Base-by-base conservation (phyloP, 2,113 vertebrate species). In the Reinhardtius hippoglossoides region DNA sequence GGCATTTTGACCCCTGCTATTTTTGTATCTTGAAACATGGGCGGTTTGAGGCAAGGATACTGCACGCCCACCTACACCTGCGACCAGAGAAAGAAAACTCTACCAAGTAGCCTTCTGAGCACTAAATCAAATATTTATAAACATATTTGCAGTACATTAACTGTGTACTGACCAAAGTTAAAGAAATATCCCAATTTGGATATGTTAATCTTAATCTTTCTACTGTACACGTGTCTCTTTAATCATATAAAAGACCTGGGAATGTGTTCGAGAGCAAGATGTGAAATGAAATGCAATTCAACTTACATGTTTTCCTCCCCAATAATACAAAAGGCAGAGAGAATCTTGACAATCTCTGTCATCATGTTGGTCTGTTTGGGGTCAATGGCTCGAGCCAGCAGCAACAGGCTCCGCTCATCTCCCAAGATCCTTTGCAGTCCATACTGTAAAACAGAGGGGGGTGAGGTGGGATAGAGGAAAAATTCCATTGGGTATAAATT, bases 281-380 rank as follows among this genome's bases (percentile, higher is more conserved):
- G 37, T 15, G 26, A 3, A 57, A 55, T 40, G 27, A 40, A 66
- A 16, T 18, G 23, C 48, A 50, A 14, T 35, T 64, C 0, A 68
- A 91, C 97, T 97, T 86, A 98, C 98, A 96, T 95, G 86, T 96
- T 99, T 46, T 99, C 98, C 87, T 99, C 98, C 80, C 95, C 98
- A 70, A 99, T 91, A 74, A 99, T 99, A 85, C 97, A 99, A 90
- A 98, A 82, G 18, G 98, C 98, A 63, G 98, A 99, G 66, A 99
- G 96, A 62, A 99, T 96, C 94, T 99, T 99, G 77, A 99, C 95
- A 15, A 95, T 98, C 94, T 99, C 98, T 0, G 97, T 99, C 98
- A 99, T 99, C 96, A 98, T 98, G 85, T 88, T 95, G 21, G 97
- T 94, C 63, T 99, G 98, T 86, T 96, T 99, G 68, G 97, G 97